These are phyloP conservation scores for Orchesella flavescens DNA, from an alignment of 2,888 invertebrate genomes.

Conservation along the genomic window DNA sequence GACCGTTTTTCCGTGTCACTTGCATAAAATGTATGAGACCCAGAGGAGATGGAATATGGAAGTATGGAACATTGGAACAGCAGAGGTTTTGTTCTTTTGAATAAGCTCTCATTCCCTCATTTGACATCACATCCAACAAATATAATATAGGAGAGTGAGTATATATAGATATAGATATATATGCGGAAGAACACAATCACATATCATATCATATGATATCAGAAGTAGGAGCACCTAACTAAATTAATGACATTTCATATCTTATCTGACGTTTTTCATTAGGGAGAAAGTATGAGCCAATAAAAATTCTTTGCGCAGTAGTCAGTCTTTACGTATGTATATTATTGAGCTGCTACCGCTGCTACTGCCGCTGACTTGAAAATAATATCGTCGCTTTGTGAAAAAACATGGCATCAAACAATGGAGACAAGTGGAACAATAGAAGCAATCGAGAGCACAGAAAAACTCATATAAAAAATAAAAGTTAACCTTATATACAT, in stretches of 20 bases:
- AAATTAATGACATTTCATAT: slow-evolving; percentile 54
- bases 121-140: neutral
- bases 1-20: slow-evolving; percentile 19
- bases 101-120: neutral
- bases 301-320: slow-evolving; percentile 15
- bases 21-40: slow-evolving; percentile 26
- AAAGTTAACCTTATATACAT: no score
- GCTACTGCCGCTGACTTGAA: no score
- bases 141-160: no score
- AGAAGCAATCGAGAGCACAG: neutral
- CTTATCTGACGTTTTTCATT: slow-evolving; percentile 56
- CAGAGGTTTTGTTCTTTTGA: slow-evolving; percentile 7
- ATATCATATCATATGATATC: neutral
- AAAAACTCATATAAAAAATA: neutral
- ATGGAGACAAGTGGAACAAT: slow-evolving; percentile 9
- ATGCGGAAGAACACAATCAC: no score
- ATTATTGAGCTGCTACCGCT: no score
- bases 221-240: slow-evolving; percentile 10
- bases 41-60: neutral
- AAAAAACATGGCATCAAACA: slow-evolving; percentile 7
- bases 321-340: neutral
- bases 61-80: neutral
- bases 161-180: no score
- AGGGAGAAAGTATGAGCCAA: slow-evolving; percentile 29
- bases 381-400: slow-evolving; percentile 5